These are phyloP conservation scores for Nansenia antarctica DNA, from an alignment of 2,113 vertebrate species.

Conservation along the genomic window DNA sequence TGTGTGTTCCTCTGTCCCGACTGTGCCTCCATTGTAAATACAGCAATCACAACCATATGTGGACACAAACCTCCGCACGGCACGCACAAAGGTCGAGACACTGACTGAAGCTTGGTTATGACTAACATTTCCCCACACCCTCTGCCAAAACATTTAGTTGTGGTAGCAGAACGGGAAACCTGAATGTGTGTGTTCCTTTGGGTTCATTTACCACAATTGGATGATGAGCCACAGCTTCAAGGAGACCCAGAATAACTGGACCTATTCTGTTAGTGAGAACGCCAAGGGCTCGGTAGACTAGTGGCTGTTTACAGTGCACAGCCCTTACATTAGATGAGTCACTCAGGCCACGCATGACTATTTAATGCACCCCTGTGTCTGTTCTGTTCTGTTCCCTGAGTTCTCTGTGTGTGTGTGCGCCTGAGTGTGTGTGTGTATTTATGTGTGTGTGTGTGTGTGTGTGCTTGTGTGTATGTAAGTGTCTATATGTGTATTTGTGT, in stretches of 20 bases:
- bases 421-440: constrained; percentile 23
- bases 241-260: constrained; percentile 54
- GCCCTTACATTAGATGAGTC: constrained; percentile 57
- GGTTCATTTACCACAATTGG: constrained; percentile 39
- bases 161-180: constrained; percentile 34
- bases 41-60: constrained; percentile 68
- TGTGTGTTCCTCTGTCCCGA: constrained; percentile 30
- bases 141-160: constrained; percentile 49
- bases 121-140: constrained; percentile 45
- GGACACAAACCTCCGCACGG: constrained; percentile 35
- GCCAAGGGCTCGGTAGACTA: background rate
- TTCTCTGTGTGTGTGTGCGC: constrained; percentile 22
- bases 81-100: constrained; percentile 19
- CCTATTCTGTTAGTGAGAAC: constrained; percentile 40
- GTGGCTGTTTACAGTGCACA: constrained; percentile 28
- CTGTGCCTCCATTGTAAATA: constrained; percentile 29
- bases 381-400: background rate
- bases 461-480: constrained; percentile 24
- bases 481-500: constrained; percentile 20
- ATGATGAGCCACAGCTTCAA: constrained; percentile 41
- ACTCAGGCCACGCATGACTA: constrained; percentile 55
- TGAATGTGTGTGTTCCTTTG: constrained; percentile 28
- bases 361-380: constrained; percentile 48
- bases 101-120: constrained; percentile 30
- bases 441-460: too few relatives aligned